Evolutionary conservation across 1,140 invertebrate genomes (phyloP), one percentile per base, ranked within the genome.

Genomic region (Zaprionus taronus): DNA sequence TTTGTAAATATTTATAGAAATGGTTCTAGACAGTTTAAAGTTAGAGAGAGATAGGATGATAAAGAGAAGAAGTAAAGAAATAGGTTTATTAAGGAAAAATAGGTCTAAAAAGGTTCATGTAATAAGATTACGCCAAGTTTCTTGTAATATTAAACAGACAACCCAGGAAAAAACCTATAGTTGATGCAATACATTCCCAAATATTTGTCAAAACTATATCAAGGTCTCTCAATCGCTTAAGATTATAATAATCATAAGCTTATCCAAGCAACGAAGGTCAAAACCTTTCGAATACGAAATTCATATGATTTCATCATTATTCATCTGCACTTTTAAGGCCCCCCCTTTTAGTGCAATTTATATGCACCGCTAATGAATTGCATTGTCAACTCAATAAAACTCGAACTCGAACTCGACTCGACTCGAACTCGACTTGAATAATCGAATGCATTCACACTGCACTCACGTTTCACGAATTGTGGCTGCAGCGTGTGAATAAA

Each of bases 331-430:
- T 58, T 34, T 14, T 17, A 12, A 36, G 31, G 9, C 31, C 4
- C 4, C 4, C 34, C 4, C 34, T 74, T 78, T 49, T 55, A 80
- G 64, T 60, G 64, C 67, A 74, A 71, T 80, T 77, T 65, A 68
- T 67, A 65, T 76, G 68, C 61, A 20, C 3, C 63, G 74, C 82
- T 85, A 86, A 85, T 82, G 83, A 87, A 70, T 83, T 87, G 83
- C 80, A 87, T 89, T 80, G 84, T 80, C 81, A 74, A 69, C 34
- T 53, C 58, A 51, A 51, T 51, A 51, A 51, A 51, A 41, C 4
- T 41, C 12, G 14, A 41, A 41, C 38, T 41, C 38, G 14, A 51
- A 41, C 12, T 41, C 12, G 14, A 41, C 36, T 38, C 36, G n/a
- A 56, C 14, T 14, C 22, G 14, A 26, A 26, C 12, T 22, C 11